These are phyloP conservation scores for Ateles fusciceps DNA, from an alignment of 2,797 vertebrate species.

Conservation along the genomic window DNA sequence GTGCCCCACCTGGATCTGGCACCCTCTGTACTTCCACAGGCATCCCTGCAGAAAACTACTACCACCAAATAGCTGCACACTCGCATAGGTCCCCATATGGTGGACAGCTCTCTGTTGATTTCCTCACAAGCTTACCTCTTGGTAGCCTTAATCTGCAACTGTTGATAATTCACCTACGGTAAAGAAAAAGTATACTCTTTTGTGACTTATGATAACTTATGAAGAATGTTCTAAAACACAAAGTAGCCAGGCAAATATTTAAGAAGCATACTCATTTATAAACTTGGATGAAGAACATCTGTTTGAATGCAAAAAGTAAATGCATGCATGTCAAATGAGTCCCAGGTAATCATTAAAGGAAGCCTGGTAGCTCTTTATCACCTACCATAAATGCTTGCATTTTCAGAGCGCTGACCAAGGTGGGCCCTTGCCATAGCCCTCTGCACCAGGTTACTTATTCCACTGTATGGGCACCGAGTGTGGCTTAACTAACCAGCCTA, in stretches of 20 bases:
- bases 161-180: background rate
- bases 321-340: background rate
- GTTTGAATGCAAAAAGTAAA: constrained; percentile 35
- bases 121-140: background rate
- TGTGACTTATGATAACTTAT: background rate
- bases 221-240: background rate
- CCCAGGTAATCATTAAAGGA: background rate
- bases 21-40: background rate
- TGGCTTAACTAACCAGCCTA: background rate
- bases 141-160: background rate
- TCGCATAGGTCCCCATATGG: background rate
- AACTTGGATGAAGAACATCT: background rate
- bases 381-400: background rate
- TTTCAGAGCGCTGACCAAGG: background rate
- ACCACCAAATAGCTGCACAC: background rate
- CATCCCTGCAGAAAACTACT: background rate
- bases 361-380: background rate
- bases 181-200: background rate
- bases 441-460: background rate
- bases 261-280: constrained; percentile 19
- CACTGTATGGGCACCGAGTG: fast-evolving
- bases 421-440: background rate
- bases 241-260: background rate
- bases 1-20: background rate
- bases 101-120: background rate